These are phyloP conservation scores for Mustelus asterias DNA, from an alignment of 2,113 vertebrate genomes.

Conservation along the genomic window DNA sequence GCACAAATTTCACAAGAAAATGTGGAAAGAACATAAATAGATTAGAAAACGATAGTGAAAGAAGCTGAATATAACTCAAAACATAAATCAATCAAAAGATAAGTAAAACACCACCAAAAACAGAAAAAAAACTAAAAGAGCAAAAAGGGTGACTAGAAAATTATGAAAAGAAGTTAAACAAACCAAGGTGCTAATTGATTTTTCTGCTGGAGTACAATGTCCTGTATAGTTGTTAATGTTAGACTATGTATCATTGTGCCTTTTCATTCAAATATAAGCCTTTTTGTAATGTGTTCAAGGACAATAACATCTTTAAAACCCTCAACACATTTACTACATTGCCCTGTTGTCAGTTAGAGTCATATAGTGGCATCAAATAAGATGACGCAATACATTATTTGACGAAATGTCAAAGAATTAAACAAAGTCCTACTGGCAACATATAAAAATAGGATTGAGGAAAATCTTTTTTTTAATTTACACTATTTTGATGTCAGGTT, in stretches of 20 bases:
- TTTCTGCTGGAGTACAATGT: not conserved
- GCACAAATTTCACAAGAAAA: not conserved
- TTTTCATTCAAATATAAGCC: constrained; percentile 10
- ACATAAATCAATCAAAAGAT: not conserved
- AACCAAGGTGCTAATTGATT: not conserved
- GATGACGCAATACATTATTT: not conserved
- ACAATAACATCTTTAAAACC: constrained; percentile 5
- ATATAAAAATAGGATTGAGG: not conserved
- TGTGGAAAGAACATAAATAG: not conserved
- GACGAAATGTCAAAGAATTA: not conserved
- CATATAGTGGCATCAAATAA: not conserved
- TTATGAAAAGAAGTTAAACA: not conserved
- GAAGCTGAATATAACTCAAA: not conserved
- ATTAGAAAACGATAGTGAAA: not conserved
- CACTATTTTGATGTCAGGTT: not conserved
- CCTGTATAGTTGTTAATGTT: not conserved
- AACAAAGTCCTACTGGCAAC: not conserved
- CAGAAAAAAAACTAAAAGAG: not conserved
- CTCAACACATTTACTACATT: not conserved
- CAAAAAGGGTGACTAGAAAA: not conserved
- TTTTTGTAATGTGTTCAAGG: not conserved
- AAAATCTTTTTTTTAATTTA: not conserved
- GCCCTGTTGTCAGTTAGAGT: not conserved
- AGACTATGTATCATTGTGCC: not conserved
- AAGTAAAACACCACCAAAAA: not conserved